phyloP scores from a whole-genome alignment of 2,888 invertebrate species.

The Autographa gamma region DNA sequence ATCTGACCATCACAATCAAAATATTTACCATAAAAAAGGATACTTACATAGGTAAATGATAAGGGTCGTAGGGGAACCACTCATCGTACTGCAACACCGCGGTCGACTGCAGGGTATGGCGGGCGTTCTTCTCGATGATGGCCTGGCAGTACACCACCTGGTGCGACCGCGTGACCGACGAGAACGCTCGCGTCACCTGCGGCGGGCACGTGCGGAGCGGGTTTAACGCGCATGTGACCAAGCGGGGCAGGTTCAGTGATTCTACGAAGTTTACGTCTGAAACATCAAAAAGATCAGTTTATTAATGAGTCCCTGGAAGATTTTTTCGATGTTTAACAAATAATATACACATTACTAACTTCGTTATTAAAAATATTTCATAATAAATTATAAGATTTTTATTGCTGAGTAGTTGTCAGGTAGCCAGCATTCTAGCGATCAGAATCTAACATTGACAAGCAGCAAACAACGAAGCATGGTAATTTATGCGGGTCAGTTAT shows the following conservation, averaged over 20 bases:
- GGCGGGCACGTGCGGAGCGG: constrained; percentile 95
- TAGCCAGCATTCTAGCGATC: too few species aligned
- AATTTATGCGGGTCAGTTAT: too few species aligned
- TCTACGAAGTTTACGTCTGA: constrained; percentile 94
- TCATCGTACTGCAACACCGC: constrained; percentile 88
- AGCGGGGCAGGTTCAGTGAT: constrained; percentile 94
- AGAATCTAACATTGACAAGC: too few species aligned
- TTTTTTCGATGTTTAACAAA: too few species aligned
- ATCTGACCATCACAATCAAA: too few species aligned
- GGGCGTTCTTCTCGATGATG: constrained; percentile 94
- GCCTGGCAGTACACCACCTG: constrained; percentile 98
- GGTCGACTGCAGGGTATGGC: constrained; percentile 84
- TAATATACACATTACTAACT: too few species aligned
- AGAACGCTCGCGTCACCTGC: constrained; percentile 94
- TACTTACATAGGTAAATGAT: constrained; percentile 91
- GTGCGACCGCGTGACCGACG: constrained; percentile 94
- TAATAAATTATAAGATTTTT: too few species aligned
- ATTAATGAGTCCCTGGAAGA: too few species aligned
- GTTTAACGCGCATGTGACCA: constrained; percentile 96
- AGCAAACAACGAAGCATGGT: too few species aligned
- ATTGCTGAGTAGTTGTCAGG: too few species aligned
- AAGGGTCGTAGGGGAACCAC: constrained; percentile 98
- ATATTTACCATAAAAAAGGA: not conserved
- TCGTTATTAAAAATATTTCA: too few species aligned
- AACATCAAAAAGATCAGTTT: constrained; percentile 61